Evolutionary conservation across 2,888 invertebrate genomes (phyloP).

Genomic region (Creontiades dilutus): DNA sequence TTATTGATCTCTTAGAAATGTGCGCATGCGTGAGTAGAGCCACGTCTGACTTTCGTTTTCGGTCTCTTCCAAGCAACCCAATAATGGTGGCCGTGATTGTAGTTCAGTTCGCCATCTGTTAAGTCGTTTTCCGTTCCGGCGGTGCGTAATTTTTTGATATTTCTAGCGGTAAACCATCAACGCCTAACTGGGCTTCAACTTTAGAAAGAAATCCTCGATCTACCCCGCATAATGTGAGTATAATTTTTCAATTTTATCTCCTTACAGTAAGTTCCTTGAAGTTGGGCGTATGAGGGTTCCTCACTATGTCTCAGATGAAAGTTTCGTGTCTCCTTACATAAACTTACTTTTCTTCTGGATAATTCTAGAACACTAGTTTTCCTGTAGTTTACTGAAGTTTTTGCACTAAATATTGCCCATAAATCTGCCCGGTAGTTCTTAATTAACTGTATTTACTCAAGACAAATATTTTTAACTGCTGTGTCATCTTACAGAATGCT

Average conservation of each 20-base stretch:
- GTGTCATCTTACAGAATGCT: conserved; percentile 20
- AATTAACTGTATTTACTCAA: not conserved
- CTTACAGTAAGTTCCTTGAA: not conserved
- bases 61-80: conserved; percentile 34
- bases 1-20: not conserved
- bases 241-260: not conserved
- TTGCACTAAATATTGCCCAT: too few relatives aligned
- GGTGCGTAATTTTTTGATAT: not conserved
- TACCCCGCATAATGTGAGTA: not conserved
- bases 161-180: not conserved
- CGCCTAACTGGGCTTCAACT: not conserved
- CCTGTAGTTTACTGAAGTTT: not conserved
- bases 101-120: conserved; percentile 60
- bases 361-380: not conserved
- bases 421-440: not conserved
- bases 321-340: not conserved
- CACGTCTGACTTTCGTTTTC: conserved; percentile 50
- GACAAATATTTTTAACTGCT: conserved; percentile 13
- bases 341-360: not conserved
- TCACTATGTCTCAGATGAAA: not conserved
- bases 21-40: conserved; percentile 48
- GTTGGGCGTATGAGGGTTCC: not conserved
- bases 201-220: not conserved
- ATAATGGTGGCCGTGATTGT: conserved; percentile 62
- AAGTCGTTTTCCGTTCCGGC: conserved; percentile 21